phyloP scores from a whole-genome alignment of 2,113 vertebrate species.

The Myrmophylax atrothorax region DNA sequence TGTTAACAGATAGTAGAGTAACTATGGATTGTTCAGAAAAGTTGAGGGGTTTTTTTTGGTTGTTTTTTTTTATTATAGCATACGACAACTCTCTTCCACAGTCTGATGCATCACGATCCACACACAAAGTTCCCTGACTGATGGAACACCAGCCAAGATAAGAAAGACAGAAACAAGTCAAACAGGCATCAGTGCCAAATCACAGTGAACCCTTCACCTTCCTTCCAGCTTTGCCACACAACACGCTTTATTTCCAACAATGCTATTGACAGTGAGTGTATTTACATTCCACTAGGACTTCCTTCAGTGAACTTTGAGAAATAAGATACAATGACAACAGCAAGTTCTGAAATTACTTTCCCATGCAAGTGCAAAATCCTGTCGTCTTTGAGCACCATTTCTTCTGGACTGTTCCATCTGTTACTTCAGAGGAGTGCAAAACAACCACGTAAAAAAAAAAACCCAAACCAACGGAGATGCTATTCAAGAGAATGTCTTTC shows the following conservation, averaged over 20 bases:
- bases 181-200: not conserved
- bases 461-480: not conserved
- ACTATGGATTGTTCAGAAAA: not conserved
- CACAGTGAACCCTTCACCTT: not conserved
- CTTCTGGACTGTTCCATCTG: not conserved
- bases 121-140: not conserved
- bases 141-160: not conserved
- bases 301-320: not conserved
- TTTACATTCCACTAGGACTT: not conserved
- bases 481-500: not conserved
- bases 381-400: not conserved
- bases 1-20: not conserved
- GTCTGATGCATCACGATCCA: not conserved
- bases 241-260: not conserved
- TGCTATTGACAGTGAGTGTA: fast-evolving
- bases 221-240: not conserved
- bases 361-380: not conserved
- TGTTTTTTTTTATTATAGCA: not conserved
- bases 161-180: not conserved
- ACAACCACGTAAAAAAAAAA: not conserved
- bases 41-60: not conserved
- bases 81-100: not conserved
- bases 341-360: not conserved
- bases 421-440: not conserved
- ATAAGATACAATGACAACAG: not conserved